phyloP scores from a whole-genome alignment of 1,140 invertebrate species.

The Brachionus rotundiformis region DNA sequence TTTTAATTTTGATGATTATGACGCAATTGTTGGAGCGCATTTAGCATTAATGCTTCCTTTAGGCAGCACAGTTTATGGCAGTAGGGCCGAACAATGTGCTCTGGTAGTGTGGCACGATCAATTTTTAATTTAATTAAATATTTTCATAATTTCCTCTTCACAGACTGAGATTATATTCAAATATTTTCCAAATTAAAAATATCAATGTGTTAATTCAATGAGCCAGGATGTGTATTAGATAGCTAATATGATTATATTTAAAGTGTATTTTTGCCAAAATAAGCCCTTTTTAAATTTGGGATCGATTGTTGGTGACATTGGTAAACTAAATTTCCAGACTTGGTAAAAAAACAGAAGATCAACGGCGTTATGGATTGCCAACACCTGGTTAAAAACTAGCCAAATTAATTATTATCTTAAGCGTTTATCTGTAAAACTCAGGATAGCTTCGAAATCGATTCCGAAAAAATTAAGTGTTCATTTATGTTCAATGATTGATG shows the following conservation, averaged over 20 bases:
- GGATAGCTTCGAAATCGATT: too few species aligned
- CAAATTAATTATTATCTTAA: too few species aligned
- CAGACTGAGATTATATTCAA: not conserved
- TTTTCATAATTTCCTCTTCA: not conserved
- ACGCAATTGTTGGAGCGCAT: not conserved
- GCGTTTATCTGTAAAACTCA: too few species aligned
- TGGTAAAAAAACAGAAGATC: too few species aligned
- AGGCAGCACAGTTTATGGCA: not conserved
- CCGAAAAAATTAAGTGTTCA: too few species aligned
- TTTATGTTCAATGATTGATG: too few species aligned
- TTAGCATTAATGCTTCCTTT: not conserved
- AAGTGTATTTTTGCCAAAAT: not conserved
- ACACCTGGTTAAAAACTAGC: too few species aligned
- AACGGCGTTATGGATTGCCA: too few species aligned
- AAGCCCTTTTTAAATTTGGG: not conserved
- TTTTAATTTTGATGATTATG: not conserved
- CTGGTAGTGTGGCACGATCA: not conserved
- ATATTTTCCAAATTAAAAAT: not conserved
- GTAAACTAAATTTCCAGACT: too few species aligned
- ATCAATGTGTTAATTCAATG: not conserved
- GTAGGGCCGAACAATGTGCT: not conserved
- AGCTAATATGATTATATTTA: not conserved
- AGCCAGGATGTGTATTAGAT: not conserved
- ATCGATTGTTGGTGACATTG: not conserved
- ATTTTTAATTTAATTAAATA: conserved; percentile 5